A percentile compares a stretch with the other conserved stretches of the same genome.
Conservation (phyloP, 1,140 invertebrate genomes). For the Rhagoletis pomonella region DNA sequence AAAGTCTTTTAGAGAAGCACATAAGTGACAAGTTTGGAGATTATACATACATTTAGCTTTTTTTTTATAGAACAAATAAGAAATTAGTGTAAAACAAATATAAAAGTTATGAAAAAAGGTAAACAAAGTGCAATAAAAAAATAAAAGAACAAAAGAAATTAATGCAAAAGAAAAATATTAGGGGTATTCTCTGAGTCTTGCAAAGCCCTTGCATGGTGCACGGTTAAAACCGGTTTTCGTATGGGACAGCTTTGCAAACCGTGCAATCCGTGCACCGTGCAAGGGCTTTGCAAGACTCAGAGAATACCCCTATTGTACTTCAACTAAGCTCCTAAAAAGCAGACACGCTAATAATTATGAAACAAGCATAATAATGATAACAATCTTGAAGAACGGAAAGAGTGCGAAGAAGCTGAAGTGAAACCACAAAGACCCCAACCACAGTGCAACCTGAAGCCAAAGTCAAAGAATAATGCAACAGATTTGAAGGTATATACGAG, state of each 20-base stretch:
- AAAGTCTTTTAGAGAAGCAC: neutral
- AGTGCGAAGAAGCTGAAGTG: neutral
- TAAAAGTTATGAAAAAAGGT: neutral
- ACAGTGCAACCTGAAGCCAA: neutral
- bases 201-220: too few species aligned
- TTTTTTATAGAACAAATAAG: conserved; percentile 24
- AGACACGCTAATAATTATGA: conserved; percentile 41
- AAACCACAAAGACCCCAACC: neutral
- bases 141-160: neutral
- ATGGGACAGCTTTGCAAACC: too few species aligned
- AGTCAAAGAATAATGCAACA: neutral
- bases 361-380: conserved; percentile 14
- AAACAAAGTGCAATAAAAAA: neutral
- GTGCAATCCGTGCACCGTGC: too few species aligned
- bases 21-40: neutral
- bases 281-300: too few species aligned
- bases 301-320: too few species aligned
- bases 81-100: conserved; percentile 1
- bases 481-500: too few species aligned
- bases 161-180: neutral
- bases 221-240: too few species aligned
- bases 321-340: neutral
- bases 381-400: conserved; percentile 37
- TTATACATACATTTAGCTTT: too few species aligned
- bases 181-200: too few species aligned